phyloP scores from a whole-genome alignment of 1,140 invertebrate species.

The Dendrolimus kikuchii region DNA sequence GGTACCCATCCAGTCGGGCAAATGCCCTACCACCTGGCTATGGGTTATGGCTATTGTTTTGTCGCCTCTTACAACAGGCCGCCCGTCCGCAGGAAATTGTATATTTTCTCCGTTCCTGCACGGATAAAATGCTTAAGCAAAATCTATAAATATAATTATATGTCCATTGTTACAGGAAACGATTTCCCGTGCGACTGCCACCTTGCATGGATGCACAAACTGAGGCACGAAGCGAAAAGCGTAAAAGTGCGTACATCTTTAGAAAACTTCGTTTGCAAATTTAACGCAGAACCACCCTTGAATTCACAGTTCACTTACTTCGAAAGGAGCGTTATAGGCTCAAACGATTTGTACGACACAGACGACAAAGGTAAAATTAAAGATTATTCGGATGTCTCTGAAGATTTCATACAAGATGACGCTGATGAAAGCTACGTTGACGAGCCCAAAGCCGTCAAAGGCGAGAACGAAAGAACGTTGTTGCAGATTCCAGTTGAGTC shows the following conservation, averaged over 20 bases:
- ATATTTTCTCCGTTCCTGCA: no score
- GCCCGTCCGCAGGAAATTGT: no score
- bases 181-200: conserved; percentile 85
- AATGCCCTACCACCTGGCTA: no score
- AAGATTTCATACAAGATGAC: conserved; percentile 52
- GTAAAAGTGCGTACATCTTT: conserved; percentile 77
- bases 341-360: conserved; percentile 41
- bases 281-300: conserved; percentile 35
- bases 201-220: conserved; percentile 82
- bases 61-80: no score
- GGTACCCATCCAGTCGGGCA: no score
- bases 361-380: conserved; percentile 41
- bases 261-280: conserved; percentile 72
- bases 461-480: conserved; percentile 62
- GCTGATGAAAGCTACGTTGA: conserved; percentile 51
- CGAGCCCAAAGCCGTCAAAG: conserved; percentile 45
- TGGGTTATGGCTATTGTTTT: no score
- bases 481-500: conserved; percentile 77
- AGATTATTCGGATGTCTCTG: conserved; percentile 33
- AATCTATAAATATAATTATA: conserved; percentile 1
- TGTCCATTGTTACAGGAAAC: conserved; percentile 76
- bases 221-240: conserved; percentile 82
- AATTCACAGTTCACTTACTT: conserved; percentile 54
- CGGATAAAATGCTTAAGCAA: no score
- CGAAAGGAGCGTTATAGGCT: conserved; percentile 39